Conservation (phyloP, 2,888 invertebrate genomes). For the Augiades crinisus region DNA sequence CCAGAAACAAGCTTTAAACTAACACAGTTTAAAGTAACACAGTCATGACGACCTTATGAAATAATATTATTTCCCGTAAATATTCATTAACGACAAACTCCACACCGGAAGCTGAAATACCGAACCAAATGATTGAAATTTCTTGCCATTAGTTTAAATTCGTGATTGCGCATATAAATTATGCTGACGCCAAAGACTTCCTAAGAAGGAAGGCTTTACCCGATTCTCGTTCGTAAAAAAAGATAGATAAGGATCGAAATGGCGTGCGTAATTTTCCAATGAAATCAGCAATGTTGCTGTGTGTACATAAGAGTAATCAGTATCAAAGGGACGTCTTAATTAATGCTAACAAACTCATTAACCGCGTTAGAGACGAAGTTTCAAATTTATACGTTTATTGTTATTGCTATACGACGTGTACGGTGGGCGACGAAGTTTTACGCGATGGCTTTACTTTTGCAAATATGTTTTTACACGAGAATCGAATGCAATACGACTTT, state of each 20-base stretch:
- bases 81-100: conserved; percentile 4
- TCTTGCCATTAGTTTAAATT: conserved; percentile 20
- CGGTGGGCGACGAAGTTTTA: background rate
- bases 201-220: background rate
- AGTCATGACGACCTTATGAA: background rate
- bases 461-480: too few species aligned
- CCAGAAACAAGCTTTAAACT: too few species aligned
- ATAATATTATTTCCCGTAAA: background rate
- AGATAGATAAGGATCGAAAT: background rate
- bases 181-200: background rate
- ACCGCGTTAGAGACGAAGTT: conserved; percentile 37
- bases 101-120: background rate
- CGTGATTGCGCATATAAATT: conserved; percentile 10
- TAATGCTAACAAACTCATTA: conserved; percentile 45
- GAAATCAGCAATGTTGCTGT: conserved; percentile 18
- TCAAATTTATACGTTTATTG: conserved; percentile 40
- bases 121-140: conserved; percentile 20
- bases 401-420: conserved; percentile 27
- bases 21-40: too few species aligned
- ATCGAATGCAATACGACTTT: too few species aligned
- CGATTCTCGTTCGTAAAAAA: background rate
- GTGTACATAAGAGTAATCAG: conserved; percentile 36
- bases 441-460: too few species aligned
- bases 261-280: background rate
- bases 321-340: conserved; percentile 42